Evolutionary conservation across 2,113 vertebrate genomes (phyloP).

Genomic region (Axis porcinus): DNA sequence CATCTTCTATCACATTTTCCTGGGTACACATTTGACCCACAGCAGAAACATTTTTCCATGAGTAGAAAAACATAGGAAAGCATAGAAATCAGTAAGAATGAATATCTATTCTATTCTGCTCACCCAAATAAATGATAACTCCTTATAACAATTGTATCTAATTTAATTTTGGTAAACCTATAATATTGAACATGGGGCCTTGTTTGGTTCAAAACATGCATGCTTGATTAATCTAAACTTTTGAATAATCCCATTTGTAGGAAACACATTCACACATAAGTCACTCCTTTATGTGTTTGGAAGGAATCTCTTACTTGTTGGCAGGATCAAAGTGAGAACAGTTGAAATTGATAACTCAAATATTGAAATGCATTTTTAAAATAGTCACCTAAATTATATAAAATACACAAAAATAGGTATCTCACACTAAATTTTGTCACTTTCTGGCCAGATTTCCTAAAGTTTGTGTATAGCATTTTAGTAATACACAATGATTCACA

Average conservation of each 20-base stretch:
- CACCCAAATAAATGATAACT: background rate
- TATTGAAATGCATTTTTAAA: background rate
- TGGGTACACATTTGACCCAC: background rate
- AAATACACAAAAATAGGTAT: background rate
- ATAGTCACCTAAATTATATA: background rate
- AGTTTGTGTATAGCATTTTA: background rate
- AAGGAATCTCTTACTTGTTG: background rate
- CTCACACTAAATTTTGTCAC: background rate
- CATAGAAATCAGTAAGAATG: background rate
- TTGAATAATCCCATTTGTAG: background rate
- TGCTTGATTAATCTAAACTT: background rate
- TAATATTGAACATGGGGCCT: background rate
- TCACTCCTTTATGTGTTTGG: background rate
- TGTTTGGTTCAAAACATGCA: background rate
- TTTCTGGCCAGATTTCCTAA: background rate
- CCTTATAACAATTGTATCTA: background rate
- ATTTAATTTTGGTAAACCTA: background rate
- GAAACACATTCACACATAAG: background rate
- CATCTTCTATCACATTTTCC: background rate
- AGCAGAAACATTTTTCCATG: background rate
- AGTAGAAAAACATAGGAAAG: background rate
- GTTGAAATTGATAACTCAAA: background rate
- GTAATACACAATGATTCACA: rapidly evolving
- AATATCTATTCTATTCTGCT: background rate
- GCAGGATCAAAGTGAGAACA: background rate